phyloP scores from a whole-genome alignment of 2,888 invertebrate species.

The Sarcophaga subvicina region DNA sequence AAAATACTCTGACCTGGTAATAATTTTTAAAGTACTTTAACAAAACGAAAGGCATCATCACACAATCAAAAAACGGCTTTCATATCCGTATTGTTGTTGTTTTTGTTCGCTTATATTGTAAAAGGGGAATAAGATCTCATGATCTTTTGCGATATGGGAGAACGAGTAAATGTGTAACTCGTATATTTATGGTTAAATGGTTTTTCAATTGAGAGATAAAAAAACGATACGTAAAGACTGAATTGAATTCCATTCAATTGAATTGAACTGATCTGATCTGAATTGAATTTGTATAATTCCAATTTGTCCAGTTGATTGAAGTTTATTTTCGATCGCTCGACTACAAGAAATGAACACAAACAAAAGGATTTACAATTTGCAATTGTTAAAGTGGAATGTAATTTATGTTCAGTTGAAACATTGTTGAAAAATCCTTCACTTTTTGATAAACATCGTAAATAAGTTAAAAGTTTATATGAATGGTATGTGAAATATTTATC shows the following conservation, averaged over 20 bases:
- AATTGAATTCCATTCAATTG: neutral
- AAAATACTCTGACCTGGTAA: slow-evolving; percentile 67
- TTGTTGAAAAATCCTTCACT: too few species aligned
- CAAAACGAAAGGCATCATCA: slow-evolving; percentile 72
- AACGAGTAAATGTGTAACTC: neutral
- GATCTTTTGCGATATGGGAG: slow-evolving; percentile 27
- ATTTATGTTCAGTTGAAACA: too few species aligned
- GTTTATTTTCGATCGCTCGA: neutral
- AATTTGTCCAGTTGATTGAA: slow-evolving; percentile 36
- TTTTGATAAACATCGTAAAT: too few species aligned
- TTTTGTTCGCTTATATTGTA: slow-evolving; percentile 1
- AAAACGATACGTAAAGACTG: neutral
- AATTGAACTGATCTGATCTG: neutral
- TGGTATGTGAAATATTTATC: too few species aligned
- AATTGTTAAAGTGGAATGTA: too few species aligned
- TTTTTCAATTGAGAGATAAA: slow-evolving; percentile 43
- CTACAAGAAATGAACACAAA: neutral
- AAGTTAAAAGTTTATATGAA: too few species aligned
- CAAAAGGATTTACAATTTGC: too few species aligned
- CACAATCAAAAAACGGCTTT: slow-evolving; percentile 15
- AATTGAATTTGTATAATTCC: neutral
- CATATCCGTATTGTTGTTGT: slow-evolving; percentile 32
- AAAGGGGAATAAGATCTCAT: slow-evolving; percentile 8
- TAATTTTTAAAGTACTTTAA: slow-evolving; percentile 70
- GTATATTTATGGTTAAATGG: slow-evolving; percentile 50